Evolutionary conservation across 2,888 invertebrate species (phyloP).

Genomic region (Prenolepis imparis): DNA sequence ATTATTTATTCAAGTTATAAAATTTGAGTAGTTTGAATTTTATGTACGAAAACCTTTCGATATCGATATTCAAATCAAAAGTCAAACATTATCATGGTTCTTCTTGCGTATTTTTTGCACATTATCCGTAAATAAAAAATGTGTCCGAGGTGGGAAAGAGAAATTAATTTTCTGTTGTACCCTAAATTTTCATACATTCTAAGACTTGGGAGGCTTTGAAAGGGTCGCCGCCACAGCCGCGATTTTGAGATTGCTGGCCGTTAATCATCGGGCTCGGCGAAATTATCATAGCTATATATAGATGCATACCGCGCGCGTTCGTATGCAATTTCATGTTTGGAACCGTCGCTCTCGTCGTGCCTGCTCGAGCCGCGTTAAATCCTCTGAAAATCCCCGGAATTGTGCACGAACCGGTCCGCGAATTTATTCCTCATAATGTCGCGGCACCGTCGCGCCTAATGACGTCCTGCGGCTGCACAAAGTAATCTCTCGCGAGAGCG

Average conservation of each 20-base stretch:
- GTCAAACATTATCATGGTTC: neutral
- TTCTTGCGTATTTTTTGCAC: neutral
- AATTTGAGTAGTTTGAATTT: neutral
- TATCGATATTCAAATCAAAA: neutral
- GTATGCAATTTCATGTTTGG: constrained; percentile 13
- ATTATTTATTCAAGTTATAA: neutral
- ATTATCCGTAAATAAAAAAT: neutral
- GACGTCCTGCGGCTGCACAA: constrained; percentile 11
- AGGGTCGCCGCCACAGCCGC: constrained; percentile 7
- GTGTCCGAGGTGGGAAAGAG: no score
- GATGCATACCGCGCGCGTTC: neutral
- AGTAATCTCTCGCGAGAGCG: constrained; percentile 30
- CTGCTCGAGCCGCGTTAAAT: constrained; percentile 2
- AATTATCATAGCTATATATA: constrained; percentile 40
- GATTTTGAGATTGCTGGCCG: constrained; percentile 33
- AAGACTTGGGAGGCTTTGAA: neutral
- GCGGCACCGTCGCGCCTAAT: constrained; percentile 19
- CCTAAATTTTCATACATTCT: neutral
- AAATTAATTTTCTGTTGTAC: neutral
- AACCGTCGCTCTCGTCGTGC: neutral
- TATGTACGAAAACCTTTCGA: neutral
- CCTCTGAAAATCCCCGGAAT: constrained; percentile 6
- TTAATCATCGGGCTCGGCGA: constrained; percentile 50
- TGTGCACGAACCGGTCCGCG: neutral
- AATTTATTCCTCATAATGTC: constrained; percentile 47